Percentiles rank a stretch among this genome's conserved stretches.
Evolutionary conservation across 2,888 invertebrate genomes (phyloP).

Genomic region (Hemithea aestivaria): DNA sequence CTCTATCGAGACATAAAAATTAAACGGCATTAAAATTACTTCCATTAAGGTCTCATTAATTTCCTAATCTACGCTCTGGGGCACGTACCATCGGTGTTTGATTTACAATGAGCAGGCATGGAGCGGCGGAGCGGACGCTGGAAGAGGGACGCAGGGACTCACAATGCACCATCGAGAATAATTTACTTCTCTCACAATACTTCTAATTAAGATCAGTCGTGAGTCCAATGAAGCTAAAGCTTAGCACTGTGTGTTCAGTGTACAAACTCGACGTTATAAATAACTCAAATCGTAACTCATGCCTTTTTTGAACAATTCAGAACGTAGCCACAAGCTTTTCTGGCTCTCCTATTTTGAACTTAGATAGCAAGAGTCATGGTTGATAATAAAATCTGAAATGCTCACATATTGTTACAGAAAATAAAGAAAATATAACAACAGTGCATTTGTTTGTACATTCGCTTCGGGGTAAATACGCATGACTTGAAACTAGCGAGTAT

Average conservation of each 20-base stretch:
- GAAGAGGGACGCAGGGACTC: constrained; percentile 40
- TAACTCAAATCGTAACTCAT: constrained; percentile 71
- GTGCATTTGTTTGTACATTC: constrained; percentile 51
- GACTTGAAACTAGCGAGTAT: constrained; percentile 21
- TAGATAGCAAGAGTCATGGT: constrained; percentile 40
- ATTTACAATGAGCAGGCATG: constrained; percentile 54
- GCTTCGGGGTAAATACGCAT: constrained; percentile 48
- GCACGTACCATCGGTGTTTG: constrained; percentile 55
- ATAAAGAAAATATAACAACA: constrained; percentile 58
- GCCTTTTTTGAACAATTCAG: constrained; percentile 52
- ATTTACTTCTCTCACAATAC: constrained; percentile 70
- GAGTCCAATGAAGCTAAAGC: constrained; percentile 60
- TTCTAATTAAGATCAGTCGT: constrained; percentile 77
- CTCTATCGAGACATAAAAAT: constrained; percentile 57
- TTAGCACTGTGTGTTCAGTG: constrained; percentile 48
- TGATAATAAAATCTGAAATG: constrained; percentile 40
- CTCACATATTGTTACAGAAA: constrained; percentile 57
- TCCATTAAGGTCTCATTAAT: constrained; percentile 73
- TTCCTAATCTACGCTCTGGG: constrained; percentile 67
- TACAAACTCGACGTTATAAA: constrained; percentile 72
- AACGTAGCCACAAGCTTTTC: constrained; percentile 39
- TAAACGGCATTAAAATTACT: constrained; percentile 63
- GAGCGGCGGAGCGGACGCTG: neutral
- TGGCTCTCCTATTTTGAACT: constrained; percentile 31
- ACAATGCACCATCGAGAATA: constrained; percentile 53